Conservation (phyloP, 2,797 vertebrate genomes). For the Phaenicophaeus curvirostris region DNA sequence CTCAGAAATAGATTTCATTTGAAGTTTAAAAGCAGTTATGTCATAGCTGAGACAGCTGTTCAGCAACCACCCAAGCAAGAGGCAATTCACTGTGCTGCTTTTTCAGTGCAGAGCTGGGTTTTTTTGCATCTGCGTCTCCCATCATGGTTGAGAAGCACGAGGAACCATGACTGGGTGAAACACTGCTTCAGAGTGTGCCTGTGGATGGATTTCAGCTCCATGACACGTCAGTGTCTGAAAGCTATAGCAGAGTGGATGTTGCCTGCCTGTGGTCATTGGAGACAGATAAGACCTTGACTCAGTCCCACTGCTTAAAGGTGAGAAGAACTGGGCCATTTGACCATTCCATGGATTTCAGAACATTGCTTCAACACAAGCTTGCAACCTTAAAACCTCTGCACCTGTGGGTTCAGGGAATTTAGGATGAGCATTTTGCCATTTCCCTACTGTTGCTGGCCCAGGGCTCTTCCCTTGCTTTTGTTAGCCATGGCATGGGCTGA, state of each 20-base stretch:
- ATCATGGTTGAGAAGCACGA: rapidly evolving
- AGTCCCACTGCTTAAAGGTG: not conserved
- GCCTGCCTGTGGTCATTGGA: not conserved
- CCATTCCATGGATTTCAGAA: rapidly evolving
- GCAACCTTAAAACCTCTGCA: not conserved
- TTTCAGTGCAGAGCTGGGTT: not conserved
- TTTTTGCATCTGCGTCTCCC: not conserved
- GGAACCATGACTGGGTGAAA: rapidly evolving
- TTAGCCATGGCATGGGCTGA: not conserved
- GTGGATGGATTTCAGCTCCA: not conserved
- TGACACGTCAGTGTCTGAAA: not conserved
- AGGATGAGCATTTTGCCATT: not conserved
- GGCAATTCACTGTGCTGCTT: not conserved
- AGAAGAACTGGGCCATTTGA: not conserved
- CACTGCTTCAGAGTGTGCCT: not conserved
- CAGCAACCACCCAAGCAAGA: not conserved
- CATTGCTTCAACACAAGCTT: rapidly evolving
- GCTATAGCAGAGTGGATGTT: rapidly evolving
- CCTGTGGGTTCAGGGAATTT: not conserved
- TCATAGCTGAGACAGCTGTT: slow-evolving; percentile 31
- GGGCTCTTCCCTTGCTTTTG: not conserved
- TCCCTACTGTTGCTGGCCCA: not conserved
- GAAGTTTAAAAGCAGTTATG: slow-evolving; percentile 64
- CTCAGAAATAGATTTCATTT: slow-evolving; percentile 64
- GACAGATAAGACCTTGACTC: not conserved